Percentiles rank a stretch among this genome's conserved stretches.
These are phyloP conservation scores for Tenthredo amoena DNA, from an alignment of 2,888 invertebrate species.

Conservation along the genomic window DNA sequence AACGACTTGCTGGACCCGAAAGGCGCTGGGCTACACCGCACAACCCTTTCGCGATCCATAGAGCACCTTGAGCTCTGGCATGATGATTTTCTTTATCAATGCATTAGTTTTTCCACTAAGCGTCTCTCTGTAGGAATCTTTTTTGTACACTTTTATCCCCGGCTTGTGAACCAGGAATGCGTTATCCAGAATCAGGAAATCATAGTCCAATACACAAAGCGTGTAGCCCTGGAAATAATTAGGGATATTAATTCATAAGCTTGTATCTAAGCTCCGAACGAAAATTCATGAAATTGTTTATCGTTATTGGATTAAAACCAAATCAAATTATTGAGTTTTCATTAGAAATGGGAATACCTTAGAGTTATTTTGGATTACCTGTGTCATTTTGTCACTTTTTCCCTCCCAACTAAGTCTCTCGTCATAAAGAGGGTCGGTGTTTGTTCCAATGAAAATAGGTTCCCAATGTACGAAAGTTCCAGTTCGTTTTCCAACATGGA, in stretches of 20 bases:
- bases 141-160: conserved; percentile 91
- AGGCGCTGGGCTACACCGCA: conserved; percentile 83
- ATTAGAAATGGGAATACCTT: conserved; percentile 21
- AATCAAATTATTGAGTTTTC: not conserved
- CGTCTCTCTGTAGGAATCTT: conserved; percentile 88
- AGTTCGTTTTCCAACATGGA: conserved; percentile 90
- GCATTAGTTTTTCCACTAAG: conserved; percentile 88
- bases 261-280: no score
- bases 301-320: not conserved
- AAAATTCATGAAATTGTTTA: no score
- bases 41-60: conserved; percentile 91
- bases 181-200: conserved; percentile 95
- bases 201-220: conserved; percentile 93
- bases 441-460: conserved; percentile 95
- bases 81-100: conserved; percentile 88
- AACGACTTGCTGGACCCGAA: conserved; percentile 55
- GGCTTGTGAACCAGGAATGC: conserved; percentile 96
- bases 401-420: conserved; percentile 97
- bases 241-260: not conserved
- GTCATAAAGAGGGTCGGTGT: conserved; percentile 93
- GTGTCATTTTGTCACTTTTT: conserved; percentile 97
- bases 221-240: conserved; percentile 88
- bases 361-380: conserved; percentile 81
- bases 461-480: conserved; percentile 93
- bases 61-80: conserved; percentile 91